phyloP scores from a whole-genome alignment of 2,888 invertebrate genomes.

The Drosophila rubida region DNA sequence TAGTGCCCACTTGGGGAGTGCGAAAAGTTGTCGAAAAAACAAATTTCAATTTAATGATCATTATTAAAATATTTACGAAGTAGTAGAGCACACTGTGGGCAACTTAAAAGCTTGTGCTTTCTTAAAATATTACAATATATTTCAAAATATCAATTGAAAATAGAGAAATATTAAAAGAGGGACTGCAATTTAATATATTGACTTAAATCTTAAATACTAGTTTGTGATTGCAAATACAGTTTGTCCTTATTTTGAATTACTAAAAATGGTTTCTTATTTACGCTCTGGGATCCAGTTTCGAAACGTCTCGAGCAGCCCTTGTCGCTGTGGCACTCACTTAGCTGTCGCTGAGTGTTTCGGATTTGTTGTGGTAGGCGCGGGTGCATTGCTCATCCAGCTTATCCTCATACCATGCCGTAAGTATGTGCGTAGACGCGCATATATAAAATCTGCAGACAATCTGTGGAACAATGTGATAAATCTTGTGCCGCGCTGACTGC shows the following conservation, averaged over 20 bases:
- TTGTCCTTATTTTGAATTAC: no score
- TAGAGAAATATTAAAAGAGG: no score
- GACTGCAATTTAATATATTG: no score
- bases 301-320: constrained; percentile 44
- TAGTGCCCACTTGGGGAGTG: background rate
- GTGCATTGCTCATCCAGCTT: constrained; percentile 56
- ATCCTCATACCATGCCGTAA: constrained; percentile 26
- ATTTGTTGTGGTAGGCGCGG: constrained; percentile 71
- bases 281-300: no score
- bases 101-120: no score
- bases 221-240: no score
- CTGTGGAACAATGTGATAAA: constrained; percentile 83
- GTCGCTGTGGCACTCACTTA: constrained; percentile 45
- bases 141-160: no score
- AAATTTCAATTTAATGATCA: background rate
- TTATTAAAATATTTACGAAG: background rate
- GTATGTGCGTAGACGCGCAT: constrained; percentile 24
- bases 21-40: background rate
- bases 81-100: no score
- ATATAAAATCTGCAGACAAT: constrained; percentile 77
- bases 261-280: no score
- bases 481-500: constrained; percentile 72
- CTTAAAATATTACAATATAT: no score
- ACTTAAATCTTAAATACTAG: no score
- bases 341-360: constrained; percentile 41